These are phyloP conservation scores for Lagocephalus sceleratus DNA, from an alignment of 2,797 vertebrate genomes.

Conservation along the genomic window DNA sequence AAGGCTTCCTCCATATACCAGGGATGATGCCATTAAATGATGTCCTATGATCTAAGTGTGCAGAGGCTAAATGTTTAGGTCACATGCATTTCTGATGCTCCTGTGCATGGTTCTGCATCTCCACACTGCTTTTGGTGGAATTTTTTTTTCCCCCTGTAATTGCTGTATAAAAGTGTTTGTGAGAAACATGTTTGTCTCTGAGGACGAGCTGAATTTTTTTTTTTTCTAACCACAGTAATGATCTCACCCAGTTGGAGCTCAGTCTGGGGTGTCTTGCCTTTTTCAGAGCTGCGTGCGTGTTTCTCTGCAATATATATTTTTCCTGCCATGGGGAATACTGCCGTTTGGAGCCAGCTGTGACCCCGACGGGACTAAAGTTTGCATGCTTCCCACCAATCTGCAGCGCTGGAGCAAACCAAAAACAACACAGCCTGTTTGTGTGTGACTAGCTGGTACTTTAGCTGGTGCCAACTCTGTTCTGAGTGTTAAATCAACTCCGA, in stretches of 20 bases:
- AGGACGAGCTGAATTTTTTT: conserved; percentile 55
- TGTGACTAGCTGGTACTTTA: conserved; percentile 30
- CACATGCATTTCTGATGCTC: background rate
- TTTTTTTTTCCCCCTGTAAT: conserved; percentile 32
- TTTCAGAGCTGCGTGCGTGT: conserved; percentile 42
- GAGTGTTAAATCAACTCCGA: conserved; percentile 19
- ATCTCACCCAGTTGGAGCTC: conserved; percentile 63
- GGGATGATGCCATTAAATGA: conserved; percentile 40
- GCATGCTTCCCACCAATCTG: conserved; percentile 65
- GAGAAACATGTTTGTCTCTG: conserved; percentile 56
- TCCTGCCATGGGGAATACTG: conserved; percentile 27
- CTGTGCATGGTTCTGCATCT: background rate
- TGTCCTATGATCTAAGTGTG: conserved; percentile 14
- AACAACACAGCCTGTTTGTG: conserved; percentile 32
- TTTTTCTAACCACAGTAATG: conserved; percentile 56
- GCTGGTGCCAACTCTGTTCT: conserved; percentile 29
- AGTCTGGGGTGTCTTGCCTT: conserved; percentile 57
- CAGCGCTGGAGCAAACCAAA: conserved; percentile 35
- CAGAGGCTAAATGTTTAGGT: conserved; percentile 5
- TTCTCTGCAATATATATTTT: background rate
- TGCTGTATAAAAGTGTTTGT: conserved; percentile 58
- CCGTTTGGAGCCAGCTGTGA: conserved; percentile 55
- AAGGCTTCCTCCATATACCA: conserved; percentile 25
- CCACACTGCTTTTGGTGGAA: background rate
- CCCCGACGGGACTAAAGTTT: conserved; percentile 65